Evolutionary conservation across 2,888 invertebrate species (phyloP).

Genomic region (Cheilosia pagana): DNA sequence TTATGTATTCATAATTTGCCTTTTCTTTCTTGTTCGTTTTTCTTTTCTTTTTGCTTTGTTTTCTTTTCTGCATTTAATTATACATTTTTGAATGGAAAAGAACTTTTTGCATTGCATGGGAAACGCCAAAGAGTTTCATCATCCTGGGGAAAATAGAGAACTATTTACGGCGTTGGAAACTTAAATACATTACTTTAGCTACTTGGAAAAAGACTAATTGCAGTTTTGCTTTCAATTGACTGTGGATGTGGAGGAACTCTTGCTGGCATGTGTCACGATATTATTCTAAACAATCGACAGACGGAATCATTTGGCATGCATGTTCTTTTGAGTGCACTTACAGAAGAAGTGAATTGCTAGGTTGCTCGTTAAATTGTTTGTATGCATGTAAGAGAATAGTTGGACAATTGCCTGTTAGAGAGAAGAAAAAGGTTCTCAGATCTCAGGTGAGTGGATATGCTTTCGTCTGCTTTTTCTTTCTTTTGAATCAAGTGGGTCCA

Average conservation of each 20-base stretch:
- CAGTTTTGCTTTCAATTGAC: constrained; percentile 9
- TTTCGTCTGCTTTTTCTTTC: too few relatives aligned
- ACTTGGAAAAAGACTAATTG: constrained; percentile 31
- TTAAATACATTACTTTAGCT: constrained; percentile 1
- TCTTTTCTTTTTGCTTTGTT: constrained; percentile 8
- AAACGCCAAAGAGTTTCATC: constrained; percentile 14
- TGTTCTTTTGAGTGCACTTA: background rate
- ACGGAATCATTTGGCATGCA: background rate
- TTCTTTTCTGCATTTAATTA: constrained; percentile 49
- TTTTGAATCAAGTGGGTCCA: too few relatives aligned
- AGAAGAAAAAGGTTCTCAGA: too few relatives aligned
- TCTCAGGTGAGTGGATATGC: too few relatives aligned
- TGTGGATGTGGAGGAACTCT: background rate
- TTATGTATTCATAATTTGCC: constrained; percentile 72
- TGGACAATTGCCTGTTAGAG: too few relatives aligned
- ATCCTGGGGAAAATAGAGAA: constrained; percentile 4
- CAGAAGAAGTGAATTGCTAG: too few relatives aligned
- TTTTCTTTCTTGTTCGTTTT: constrained; percentile 25
- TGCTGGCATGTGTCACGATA: background rate
- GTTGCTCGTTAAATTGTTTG: background rate
- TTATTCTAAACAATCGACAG: background rate
- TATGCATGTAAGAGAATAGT: too few relatives aligned
- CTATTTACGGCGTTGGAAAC: constrained; percentile 1
- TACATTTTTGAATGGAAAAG: constrained; percentile 28
- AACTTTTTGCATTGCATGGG: constrained; percentile 48